These are phyloP conservation scores for Channa maculata DNA, from an alignment of 2,113 vertebrate genomes.

Conservation along the genomic window DNA sequence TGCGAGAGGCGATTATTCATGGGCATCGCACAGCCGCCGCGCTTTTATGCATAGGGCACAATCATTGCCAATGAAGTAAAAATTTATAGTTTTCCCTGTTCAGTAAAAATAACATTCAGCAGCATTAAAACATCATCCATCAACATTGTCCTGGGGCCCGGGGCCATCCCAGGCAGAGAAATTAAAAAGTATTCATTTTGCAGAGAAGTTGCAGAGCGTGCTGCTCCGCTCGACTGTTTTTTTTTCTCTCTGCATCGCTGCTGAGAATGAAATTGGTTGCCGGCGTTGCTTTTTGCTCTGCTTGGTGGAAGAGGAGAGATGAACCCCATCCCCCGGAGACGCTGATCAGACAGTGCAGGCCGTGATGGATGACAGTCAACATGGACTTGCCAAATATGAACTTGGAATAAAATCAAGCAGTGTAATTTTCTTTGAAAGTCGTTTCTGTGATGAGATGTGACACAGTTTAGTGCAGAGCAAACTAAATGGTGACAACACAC, in stretches of 20 bases:
- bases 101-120: constrained; percentile 99
- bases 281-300: constrained; percentile 31
- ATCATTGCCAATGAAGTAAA: constrained; percentile 98
- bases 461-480: not conserved
- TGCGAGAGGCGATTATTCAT: constrained; percentile 95
- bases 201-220: constrained; percentile 89
- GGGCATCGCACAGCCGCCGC: constrained; percentile 86
- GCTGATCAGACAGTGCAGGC: constrained; percentile 35
- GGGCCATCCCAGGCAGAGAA: constrained; percentile 88
- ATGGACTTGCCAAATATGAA: constrained; percentile 69
- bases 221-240: constrained; percentile 82
- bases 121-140: constrained; percentile 99
- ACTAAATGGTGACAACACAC: not conserved
- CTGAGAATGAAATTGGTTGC: constrained; percentile 78
- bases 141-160: constrained; percentile 92
- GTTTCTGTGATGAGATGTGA: constrained; percentile 1
- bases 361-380: constrained; percentile 64
- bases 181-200: constrained; percentile 98
- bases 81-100: constrained; percentile 99
- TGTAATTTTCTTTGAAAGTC: constrained; percentile 48
- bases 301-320: constrained; percentile 55
- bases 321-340: constrained; percentile 46
- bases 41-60: constrained; percentile 93
- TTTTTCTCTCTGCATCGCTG: constrained; percentile 43
- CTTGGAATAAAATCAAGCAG: constrained; percentile 51